Conservation (phyloP, 2,797 vertebrate species). For the Morus bassanus region DNA sequence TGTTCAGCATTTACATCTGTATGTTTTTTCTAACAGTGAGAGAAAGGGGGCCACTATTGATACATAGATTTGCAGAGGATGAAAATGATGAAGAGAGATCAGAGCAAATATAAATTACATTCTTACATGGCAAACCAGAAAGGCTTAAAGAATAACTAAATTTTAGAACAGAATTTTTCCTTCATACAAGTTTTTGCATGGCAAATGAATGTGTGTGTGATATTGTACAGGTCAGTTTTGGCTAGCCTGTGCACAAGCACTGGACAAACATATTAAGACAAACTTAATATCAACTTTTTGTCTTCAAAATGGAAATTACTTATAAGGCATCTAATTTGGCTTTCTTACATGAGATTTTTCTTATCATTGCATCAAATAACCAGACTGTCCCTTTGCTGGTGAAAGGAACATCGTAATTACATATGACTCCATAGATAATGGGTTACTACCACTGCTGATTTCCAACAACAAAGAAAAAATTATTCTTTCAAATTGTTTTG, state of each 20-base stretch:
- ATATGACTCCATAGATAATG: neutral
- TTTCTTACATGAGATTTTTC: neutral
- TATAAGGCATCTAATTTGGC: neutral
- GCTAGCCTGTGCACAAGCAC: neutral
- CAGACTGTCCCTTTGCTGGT: neutral
- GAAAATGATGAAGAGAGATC: neutral
- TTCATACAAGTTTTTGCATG: neutral
- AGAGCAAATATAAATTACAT: neutral
- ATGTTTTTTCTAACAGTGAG: neutral
- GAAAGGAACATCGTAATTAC: neutral
- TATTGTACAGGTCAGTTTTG: neutral
- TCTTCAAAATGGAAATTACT: neutral
- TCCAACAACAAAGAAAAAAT: neutral
- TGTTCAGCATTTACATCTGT: neutral
- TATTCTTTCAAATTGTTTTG: neutral
- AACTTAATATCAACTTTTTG: neutral
- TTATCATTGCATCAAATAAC: neutral
- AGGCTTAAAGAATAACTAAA: neutral
- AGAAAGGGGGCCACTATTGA: neutral
- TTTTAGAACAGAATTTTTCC: neutral
- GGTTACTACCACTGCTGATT: neutral
- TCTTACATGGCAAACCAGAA: neutral
- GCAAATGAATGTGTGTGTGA: neutral
- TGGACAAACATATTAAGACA: neutral
- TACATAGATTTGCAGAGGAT: neutral